Evolutionary conservation across 2,888 invertebrate genomes (phyloP).

Genomic region (Acleris sparsana): DNA sequence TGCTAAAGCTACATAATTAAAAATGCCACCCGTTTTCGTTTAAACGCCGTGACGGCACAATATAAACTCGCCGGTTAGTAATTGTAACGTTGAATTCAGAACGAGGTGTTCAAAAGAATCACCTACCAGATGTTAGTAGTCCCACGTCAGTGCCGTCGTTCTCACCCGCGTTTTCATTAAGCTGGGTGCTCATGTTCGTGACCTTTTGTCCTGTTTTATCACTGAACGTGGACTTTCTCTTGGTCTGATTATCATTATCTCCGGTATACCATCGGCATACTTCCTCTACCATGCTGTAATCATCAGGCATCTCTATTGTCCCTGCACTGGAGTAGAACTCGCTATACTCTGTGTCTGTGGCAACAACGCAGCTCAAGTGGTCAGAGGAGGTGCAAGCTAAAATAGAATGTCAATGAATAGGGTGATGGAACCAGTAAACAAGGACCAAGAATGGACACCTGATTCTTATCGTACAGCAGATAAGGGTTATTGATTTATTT

Average conservation of each 20-base stretch:
- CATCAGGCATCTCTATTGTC: conserved; percentile 44
- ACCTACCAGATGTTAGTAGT: not conserved
- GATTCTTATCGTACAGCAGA: too few relatives aligned
- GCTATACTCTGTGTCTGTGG: conserved; percentile 45
- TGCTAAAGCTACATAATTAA: too few relatives aligned
- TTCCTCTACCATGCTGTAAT: conserved; percentile 45
- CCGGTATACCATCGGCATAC: conserved; percentile 41
- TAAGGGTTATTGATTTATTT: too few relatives aligned
- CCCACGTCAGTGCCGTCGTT: not conserved
- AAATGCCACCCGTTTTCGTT: too few relatives aligned
- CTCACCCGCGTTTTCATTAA: not conserved
- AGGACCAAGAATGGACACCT: too few relatives aligned
- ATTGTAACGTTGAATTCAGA: too few relatives aligned
- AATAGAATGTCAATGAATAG: conserved; percentile 2
- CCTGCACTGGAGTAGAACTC: conserved; percentile 51
- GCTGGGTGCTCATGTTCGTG: not conserved
- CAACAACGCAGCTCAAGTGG: conserved; percentile 40
- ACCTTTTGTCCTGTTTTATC: not conserved
- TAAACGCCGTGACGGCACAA: too few relatives aligned
- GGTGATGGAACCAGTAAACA: too few relatives aligned
- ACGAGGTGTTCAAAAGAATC: too few relatives aligned
- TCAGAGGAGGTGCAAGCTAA: conserved; percentile 43
- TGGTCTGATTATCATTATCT: not conserved
- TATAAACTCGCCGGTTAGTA: too few relatives aligned
- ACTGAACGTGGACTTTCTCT: too few relatives aligned